These are phyloP conservation scores for Orthonyx spaldingii DNA, from an alignment of 2,113 vertebrate genomes.

Conservation along the genomic window DNA sequence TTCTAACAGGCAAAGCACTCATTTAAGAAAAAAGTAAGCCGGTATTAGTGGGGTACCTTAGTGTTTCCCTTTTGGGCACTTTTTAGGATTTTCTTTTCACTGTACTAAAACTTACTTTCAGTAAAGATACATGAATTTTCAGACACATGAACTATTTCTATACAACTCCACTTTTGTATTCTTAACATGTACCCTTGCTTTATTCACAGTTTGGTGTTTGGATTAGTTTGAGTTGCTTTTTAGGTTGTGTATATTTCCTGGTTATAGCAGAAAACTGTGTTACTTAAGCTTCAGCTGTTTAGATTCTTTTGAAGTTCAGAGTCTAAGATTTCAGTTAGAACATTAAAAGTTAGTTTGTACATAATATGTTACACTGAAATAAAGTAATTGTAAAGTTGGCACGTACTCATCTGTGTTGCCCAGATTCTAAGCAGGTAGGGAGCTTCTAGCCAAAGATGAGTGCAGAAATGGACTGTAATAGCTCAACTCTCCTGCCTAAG, in stretches of 20 bases:
- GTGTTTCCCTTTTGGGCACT: background rate
- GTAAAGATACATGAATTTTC: background rate
- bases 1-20: background rate
- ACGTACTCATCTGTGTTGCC: background rate
- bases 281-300: background rate
- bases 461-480: fast-evolving
- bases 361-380: background rate
- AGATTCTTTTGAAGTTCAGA: background rate
- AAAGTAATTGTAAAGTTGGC: background rate
- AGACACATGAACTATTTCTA: background rate
- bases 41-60: background rate
- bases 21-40: background rate
- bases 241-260: background rate
- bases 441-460: background rate
- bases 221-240: background rate
- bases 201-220: background rate
- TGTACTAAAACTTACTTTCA: background rate
- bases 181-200: background rate
- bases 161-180: background rate
- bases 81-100: background rate
- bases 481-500: background rate
- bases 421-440: background rate
- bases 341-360: background rate
- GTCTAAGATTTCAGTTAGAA: background rate
- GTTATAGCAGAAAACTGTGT: background rate